Evolutionary conservation across 2,113 vertebrate species (phyloP).

Genomic region (Myrmecobius fasciatus): DNA sequence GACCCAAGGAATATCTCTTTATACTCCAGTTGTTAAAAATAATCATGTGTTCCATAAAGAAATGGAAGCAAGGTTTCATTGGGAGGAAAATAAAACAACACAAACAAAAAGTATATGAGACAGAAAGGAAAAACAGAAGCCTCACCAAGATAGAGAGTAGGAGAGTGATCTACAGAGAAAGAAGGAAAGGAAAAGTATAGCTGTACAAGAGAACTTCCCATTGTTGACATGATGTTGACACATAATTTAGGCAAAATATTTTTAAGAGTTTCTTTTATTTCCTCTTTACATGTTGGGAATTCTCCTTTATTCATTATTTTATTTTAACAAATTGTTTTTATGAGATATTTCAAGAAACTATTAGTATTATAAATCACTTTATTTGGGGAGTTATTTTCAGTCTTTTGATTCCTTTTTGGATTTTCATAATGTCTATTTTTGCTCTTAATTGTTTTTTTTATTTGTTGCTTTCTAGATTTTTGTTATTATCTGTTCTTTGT

Average conservation of each 20-base stretch:
- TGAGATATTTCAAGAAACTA: neutral
- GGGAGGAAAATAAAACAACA: neutral
- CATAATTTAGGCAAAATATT: neutral
- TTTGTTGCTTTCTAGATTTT: neutral
- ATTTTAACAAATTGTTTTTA: neutral
- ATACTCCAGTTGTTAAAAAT: neutral
- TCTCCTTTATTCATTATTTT: neutral
- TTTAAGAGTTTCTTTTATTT: neutral
- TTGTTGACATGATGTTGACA: neutral
- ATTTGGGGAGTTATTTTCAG: neutral
- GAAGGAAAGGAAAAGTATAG: neutral
- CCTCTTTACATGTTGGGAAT: neutral
- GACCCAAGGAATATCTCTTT: neutral
- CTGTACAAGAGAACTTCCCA: neutral
- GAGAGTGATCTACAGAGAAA: neutral
- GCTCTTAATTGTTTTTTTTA: neutral
- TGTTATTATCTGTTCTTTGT: neutral
- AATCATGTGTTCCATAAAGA: neutral
- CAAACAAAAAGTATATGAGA: neutral
- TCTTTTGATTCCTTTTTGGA: neutral
- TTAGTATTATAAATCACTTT: neutral
- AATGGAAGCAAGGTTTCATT: neutral
- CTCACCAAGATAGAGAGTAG: neutral
- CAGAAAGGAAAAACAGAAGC: neutral
- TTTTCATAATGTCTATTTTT: neutral